Conservation (phyloP, 2,113 vertebrate species). For the Sclerurus mexicanus region DNA sequence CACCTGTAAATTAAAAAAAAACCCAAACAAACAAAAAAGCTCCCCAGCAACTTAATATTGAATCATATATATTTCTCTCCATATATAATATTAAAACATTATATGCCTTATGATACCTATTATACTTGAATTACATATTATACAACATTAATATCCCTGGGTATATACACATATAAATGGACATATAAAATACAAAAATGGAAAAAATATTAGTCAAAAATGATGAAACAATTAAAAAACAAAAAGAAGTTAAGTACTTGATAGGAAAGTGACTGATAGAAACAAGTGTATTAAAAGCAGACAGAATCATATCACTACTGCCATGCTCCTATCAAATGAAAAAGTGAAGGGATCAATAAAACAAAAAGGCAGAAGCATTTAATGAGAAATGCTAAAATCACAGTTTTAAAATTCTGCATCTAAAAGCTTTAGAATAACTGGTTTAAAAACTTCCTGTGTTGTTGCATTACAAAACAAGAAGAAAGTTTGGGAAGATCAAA, state of each 20-base stretch:
- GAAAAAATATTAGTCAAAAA: neutral
- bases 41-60: neutral
- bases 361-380: neutral
- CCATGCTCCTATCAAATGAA: neutral
- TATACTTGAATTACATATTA: neutral
- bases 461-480: neutral
- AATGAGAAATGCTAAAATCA: neutral
- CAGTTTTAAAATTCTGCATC: neutral
- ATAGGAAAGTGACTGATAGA: neutral
- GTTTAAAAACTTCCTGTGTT: neutral
- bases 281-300: neutral
- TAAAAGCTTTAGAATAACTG: neutral
- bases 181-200: neutral
- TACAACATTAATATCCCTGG: neutral
- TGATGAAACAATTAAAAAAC: neutral
- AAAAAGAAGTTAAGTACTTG: neutral
- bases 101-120: neutral
- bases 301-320: neutral
- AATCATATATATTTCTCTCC: neutral
- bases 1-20: neutral
- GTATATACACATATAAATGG: neutral
- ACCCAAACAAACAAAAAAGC: neutral
- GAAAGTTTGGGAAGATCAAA: neutral
- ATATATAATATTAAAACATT: neutral
- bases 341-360: neutral